Evolutionary conservation across 2,113 vertebrate genomes (phyloP).

Genomic region (Alosa alosa): DNA sequence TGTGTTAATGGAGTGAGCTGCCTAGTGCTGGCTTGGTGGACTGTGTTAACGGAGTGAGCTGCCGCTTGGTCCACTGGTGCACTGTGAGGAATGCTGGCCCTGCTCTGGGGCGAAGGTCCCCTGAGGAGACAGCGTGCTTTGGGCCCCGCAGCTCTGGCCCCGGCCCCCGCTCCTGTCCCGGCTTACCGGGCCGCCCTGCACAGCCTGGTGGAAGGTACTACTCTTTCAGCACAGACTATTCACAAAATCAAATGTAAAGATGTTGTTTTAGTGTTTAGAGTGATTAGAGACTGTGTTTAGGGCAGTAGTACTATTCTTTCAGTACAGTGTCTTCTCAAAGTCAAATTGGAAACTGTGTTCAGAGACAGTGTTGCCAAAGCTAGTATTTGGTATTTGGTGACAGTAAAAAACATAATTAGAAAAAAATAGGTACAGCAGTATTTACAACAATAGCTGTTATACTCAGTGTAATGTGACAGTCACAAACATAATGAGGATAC

Average conservation of each 20-base stretch:
- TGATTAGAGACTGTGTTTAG: too few relatives aligned
- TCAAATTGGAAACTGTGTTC: background rate
- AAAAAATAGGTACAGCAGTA: too few relatives aligned
- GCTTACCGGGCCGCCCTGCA: constrained; percentile 44
- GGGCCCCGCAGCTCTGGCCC: background rate
- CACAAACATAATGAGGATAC: background rate
- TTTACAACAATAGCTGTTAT: background rate
- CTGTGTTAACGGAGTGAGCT: background rate
- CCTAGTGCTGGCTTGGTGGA: background rate
- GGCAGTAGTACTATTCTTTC: background rate
- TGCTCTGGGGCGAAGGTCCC: background rate
- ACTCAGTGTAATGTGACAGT: background rate
- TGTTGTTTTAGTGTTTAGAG: too few relatives aligned
- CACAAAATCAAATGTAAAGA: too few relatives aligned
- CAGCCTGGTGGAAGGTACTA: constrained; percentile 47
- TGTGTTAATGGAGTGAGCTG: too few relatives aligned
- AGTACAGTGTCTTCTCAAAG: background rate
- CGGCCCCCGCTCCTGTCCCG: background rate
- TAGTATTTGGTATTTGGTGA: background rate
- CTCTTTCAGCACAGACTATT: background rate
- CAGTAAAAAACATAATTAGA: too few relatives aligned
- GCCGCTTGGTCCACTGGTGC: background rate
- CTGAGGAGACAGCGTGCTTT: constrained; percentile 35
- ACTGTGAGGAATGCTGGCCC: background rate
- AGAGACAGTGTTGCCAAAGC: background rate